Evolutionary conservation across 2,797 vertebrate species (phyloP).

Genomic region (Hylomyscus alleni): DNA sequence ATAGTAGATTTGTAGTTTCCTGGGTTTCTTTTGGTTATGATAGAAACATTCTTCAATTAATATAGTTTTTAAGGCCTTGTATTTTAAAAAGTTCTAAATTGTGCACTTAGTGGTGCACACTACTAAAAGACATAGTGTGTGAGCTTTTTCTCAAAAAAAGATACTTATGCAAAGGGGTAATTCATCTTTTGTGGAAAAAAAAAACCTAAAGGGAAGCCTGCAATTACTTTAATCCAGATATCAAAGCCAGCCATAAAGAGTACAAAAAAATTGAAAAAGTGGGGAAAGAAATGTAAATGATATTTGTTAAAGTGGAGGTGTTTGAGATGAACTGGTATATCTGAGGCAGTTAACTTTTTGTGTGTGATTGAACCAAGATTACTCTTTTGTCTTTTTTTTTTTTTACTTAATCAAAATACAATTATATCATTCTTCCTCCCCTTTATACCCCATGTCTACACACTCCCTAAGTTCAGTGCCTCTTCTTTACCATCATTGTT

Average conservation of each 20-base stretch:
- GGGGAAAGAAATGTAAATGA: background rate
- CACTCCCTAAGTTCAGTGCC: background rate
- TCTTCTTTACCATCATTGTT: background rate
- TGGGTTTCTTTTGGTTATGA: background rate
- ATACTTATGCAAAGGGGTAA: background rate
- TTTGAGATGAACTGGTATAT: background rate
- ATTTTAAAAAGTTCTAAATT: background rate
- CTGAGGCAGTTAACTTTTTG: background rate
- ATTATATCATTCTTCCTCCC: background rate
- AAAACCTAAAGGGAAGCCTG: background rate
- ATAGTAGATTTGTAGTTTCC: background rate
- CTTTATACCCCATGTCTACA: background rate
- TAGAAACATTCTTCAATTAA: background rate
- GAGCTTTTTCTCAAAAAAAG: background rate
- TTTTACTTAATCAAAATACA: background rate
- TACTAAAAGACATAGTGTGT: background rate
- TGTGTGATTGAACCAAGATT: background rate
- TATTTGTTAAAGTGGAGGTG: background rate
- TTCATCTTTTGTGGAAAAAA: background rate
- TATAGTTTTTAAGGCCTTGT: background rate
- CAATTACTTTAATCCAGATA: background rate
- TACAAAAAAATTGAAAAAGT: background rate
- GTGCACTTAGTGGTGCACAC: background rate
- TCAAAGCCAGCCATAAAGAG: background rate
- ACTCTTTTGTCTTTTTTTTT: background rate